phyloP scores from a whole-genome alignment of 2,888 invertebrate species.

The Dolichopus griseipennis region DNA sequence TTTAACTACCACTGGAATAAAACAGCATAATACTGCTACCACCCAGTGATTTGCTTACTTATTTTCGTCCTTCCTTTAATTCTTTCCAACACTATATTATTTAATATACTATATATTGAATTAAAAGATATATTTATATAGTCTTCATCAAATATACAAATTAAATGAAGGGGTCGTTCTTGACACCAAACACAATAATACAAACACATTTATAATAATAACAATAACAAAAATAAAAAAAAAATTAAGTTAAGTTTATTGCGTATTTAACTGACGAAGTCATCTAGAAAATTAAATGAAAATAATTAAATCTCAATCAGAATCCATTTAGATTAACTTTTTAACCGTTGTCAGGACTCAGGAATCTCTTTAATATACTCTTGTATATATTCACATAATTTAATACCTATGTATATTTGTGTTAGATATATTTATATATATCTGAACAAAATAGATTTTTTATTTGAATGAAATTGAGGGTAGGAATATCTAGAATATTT shows the following conservation, averaged over 20 bases:
- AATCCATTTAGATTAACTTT: conserved; percentile 41
- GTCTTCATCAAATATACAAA: not conserved
- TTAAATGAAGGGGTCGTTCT: not conserved
- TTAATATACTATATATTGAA: not conserved
- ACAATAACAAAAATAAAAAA: not conserved
- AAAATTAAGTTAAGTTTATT: not conserved
- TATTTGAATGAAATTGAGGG: no score
- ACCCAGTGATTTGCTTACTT: not conserved
- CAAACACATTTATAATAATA: not conserved
- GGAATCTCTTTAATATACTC: no score
- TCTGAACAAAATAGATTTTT: no score
- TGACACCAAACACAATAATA: not conserved
- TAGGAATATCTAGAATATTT: no score
- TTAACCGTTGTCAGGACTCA: not conserved
- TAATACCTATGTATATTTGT: no score
- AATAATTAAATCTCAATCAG: conserved; percentile 46
- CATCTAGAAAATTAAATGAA: conserved; percentile 44
- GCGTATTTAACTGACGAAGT: conserved; percentile 31
- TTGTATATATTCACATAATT: no score
- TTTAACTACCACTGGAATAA: not conserved
- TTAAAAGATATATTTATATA: not conserved
- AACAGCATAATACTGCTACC: not conserved
- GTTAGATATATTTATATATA: no score
- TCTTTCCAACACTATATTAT: not conserved
- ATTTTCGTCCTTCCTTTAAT: not conserved